Evolutionary conservation across 2,888 invertebrate species (phyloP), one percentile per base, ranked within the genome.

Genomic region (Lobophora halterata): DNA sequence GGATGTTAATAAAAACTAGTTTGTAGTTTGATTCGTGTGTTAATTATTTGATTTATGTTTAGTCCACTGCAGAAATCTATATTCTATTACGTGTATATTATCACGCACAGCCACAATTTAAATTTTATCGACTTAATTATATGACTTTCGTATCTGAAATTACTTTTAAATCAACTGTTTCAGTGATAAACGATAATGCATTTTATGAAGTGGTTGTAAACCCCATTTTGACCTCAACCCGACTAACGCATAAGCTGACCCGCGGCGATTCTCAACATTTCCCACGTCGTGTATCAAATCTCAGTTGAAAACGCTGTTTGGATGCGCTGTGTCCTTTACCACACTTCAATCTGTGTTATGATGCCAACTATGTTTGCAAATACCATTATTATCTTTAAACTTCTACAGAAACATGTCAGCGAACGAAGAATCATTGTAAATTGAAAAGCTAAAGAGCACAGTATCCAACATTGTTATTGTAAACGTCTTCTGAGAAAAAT

Each of bases 201-300:
- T 16, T 19, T 3, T 30, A 20, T 30, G 12, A 16, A 6, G 11
- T 2, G n/a, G 9, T 33, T 10, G 17, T 32, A 33, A 18, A 33
- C 13, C 31, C 25, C 18, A 36, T 23, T 21, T 8, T 25, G 29
- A 29, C 18, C 16, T 23, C 46, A 48, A 65, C 72, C 71, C 72
- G 72, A 66, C 58, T 54, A 33, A 49, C 58, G 53, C 62, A 65
- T 74, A 65, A 69, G 56, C 55, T 61, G 66, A 66, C 68, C 66
- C 49, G 55, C 44, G 51, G 62, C 58, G 36, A 52, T 66, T 74
- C 75, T 63, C 74, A 50, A 62, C 58, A 35, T 52, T 66, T 74
- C 75, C 62, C 74, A 74, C 72, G 69, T 58, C 52, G 56, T 60
- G 50, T 55, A 64, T 61, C 52, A 44, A 61, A 66, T 68, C 63